These are phyloP conservation scores for Hoplias malabaricus DNA, from an alignment of 2,113 vertebrate species.

Conservation along the genomic window DNA sequence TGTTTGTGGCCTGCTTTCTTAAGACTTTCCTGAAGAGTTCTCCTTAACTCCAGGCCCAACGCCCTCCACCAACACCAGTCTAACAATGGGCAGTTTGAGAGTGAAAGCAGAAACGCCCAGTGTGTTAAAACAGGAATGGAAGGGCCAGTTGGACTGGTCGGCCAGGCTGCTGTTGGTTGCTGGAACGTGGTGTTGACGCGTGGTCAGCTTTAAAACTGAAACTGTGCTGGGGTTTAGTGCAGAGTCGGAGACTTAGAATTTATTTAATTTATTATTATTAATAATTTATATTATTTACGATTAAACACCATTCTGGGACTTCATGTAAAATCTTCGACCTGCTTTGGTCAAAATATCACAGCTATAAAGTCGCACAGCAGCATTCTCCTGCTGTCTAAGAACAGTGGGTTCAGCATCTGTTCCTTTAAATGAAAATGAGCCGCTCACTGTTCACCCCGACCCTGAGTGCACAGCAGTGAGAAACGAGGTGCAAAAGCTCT, in stretches of 20 bases:
- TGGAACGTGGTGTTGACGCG: not conserved
- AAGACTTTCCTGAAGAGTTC: not conserved
- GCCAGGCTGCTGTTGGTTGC: not conserved
- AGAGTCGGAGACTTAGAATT: no score
- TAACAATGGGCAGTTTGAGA: conserved; percentile 30
- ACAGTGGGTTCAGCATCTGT: no score
- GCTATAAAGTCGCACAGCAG: no score
- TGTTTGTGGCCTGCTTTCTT: conserved; percentile 36
- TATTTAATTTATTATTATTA: no score
- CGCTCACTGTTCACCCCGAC: no score
- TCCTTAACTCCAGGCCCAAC: not conserved
- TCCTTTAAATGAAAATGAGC: no score
- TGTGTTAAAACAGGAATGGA: conserved; percentile 19
- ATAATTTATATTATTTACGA: not conserved
- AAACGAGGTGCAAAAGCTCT: no score
- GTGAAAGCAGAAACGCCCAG: not conserved
- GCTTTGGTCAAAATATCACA: no score
- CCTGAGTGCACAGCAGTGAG: no score
- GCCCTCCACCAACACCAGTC: conserved; percentile 15
- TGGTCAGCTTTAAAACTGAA: not conserved
- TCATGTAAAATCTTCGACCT: no score
- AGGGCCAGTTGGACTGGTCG: conserved; percentile 40
- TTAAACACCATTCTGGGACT: not conserved
- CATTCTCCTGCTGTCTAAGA: no score
- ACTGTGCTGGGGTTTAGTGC: not conserved